Base-by-base conservation (phyloP, 2,888 invertebrate genomes). In the Osmoderma eremita region DNA sequence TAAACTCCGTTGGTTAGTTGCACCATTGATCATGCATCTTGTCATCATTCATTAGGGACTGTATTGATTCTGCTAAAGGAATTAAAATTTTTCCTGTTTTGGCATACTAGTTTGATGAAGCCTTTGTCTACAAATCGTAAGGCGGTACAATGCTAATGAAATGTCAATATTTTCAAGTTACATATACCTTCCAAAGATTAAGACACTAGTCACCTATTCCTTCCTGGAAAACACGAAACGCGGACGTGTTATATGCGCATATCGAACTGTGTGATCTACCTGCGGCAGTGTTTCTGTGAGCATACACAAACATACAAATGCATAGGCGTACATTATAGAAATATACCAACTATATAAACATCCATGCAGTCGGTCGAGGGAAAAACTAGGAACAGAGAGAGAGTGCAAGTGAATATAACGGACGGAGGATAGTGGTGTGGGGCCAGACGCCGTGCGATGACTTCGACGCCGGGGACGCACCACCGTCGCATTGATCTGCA, bases 371-470 rank as follows among this genome's bases (percentile, higher is more conserved):
- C 42, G 58, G 45, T 24, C 45, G 45, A 61, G 17, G 45, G 58
- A 30, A 42, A 42, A 42, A n/a, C n/a, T n/a, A n/a, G n/a, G n/a
- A 41, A 51, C 51, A 61, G 10, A 58, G 58, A 58, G 58, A 61
- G 58, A 61, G 58, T 61, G 58, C 58, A 61, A 61, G 58, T 61
- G 58, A 61, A 61, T 18, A 61, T 61, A 61, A 61, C 49, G 58
- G 58, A 63, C 53, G 22, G 68, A 50, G 67, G 8, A 39, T 36
- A 42, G 75, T 80, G 83, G 86, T 85, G 84, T 86, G 85, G 83
- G 85, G 85, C 85, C 84, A 86, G 85, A 86, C 86, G 84, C 85
- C 83, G 85, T 85, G 30, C 84, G 85, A 84, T 84, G 85, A 85
- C 85, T 61, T 53, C 64, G 84, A 83, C 84, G 83, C 82, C 82